Evolutionary conservation across 1,140 invertebrate genomes (phyloP).

Genomic region (Carposina sasakii): DNA sequence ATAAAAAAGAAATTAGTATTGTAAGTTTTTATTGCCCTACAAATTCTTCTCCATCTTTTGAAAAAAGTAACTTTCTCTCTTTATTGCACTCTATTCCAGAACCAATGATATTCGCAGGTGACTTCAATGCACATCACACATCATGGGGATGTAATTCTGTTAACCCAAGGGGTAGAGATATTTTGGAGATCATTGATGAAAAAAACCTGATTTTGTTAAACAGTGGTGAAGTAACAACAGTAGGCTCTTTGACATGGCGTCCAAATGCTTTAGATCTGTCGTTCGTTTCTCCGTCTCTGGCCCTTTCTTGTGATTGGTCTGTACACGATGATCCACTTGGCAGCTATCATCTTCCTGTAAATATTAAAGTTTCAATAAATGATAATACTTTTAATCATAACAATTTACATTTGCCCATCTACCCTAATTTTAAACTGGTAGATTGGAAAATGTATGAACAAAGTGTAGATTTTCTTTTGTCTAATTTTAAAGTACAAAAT

Average conservation of each 20-base stretch:
- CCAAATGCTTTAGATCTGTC: conserved; percentile 24
- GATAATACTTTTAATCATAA: neutral
- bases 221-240: conserved; percentile 18
- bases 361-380: neutral
- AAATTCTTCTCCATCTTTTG: conserved; percentile 8
- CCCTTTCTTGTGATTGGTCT: conserved; percentile 15
- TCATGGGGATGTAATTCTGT: conserved; percentile 15
- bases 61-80: conserved; percentile 12
- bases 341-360: neutral
- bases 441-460: neutral
- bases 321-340: conserved; percentile 18
- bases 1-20: conserved; percentile 8
- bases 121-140: conserved; percentile 22
- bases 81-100: conserved; percentile 18
- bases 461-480: neutral
- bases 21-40: conserved; percentile 10
- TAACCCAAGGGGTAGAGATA: conserved; percentile 11
- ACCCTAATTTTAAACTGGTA: neutral
- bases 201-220: conserved; percentile 23
- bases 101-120: conserved; percentile 20
- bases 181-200: conserved; percentile 18
- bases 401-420: neutral
- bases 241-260: conserved; percentile 15
- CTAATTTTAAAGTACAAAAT: neutral
- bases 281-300: conserved; percentile 14